Conservation (phyloP, 2,888 invertebrate genomes). For the Deilephila porcellus region DNA sequence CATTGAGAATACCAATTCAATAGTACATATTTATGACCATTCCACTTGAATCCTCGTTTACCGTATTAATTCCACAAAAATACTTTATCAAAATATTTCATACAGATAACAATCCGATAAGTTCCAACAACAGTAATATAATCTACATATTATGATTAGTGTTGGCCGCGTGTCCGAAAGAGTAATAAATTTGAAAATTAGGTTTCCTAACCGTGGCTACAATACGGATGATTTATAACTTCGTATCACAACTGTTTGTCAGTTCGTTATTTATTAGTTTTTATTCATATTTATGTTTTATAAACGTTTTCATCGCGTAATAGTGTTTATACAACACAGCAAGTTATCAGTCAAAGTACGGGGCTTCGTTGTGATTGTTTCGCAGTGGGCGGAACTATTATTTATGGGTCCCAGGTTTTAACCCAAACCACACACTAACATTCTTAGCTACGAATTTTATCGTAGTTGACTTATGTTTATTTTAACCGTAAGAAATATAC, state of each 20-base stretch:
- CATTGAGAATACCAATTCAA: too few species aligned
- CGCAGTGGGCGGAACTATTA: too few species aligned
- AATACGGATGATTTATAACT: not conserved
- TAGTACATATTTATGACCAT: too few species aligned
- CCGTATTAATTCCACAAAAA: not conserved
- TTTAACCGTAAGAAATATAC: too few species aligned
- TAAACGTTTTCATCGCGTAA: not conserved
- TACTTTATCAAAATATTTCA: not conserved
- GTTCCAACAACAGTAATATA: conserved; percentile 18
- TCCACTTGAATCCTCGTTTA: too few species aligned
- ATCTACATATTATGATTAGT: conserved; percentile 23
- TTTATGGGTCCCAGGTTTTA: too few species aligned
- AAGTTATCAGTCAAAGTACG: too few species aligned
- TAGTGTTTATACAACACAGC: too few species aligned
- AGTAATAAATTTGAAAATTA: conserved; percentile 22
- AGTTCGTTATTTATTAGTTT: not conserved
- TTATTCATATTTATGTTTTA: not conserved
- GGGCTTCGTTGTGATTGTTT: too few species aligned
- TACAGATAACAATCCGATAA: not conserved
- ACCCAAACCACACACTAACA: too few species aligned
- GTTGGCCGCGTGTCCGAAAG: conserved; percentile 14
- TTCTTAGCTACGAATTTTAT: too few species aligned
- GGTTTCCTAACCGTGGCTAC: not conserved
- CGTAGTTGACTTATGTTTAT: too few species aligned
- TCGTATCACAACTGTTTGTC: not conserved